These are phyloP conservation scores for Spheniscus mendiculus DNA, from an alignment of 2,113 vertebrate genomes.

Conservation along the genomic window DNA sequence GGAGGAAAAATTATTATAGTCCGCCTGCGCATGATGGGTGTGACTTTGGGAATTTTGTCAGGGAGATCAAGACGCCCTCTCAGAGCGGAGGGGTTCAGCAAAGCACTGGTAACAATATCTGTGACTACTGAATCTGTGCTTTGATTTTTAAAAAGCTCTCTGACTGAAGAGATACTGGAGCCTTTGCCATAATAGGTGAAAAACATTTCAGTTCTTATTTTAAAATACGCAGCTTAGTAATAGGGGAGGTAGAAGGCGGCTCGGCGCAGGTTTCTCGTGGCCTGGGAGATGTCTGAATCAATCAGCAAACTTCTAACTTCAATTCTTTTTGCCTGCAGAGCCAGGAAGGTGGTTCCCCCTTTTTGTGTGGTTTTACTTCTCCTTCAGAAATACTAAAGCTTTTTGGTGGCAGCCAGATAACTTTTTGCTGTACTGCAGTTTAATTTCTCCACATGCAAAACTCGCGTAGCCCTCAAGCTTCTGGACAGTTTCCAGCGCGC, in stretches of 20 bases:
- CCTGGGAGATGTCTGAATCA: not conserved
- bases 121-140: not conserved
- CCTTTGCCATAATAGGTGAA: constrained; percentile 23
- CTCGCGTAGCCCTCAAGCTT: accelerated
- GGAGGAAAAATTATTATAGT: not conserved
- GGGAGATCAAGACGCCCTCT: not conserved
- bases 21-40: not conserved
- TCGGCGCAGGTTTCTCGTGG: not conserved
- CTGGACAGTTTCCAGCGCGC: accelerated
- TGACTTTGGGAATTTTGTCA: not conserved
- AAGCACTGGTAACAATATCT: not conserved
- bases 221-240: not conserved
- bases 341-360: not conserved
- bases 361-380: not conserved
- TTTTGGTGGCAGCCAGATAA: not conserved
- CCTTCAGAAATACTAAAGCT: not conserved
- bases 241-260: not conserved
- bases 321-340: not conserved
- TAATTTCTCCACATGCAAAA: not conserved
- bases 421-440: not conserved
- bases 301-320: not conserved
- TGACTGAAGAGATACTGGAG: not conserved
- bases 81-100: not conserved
- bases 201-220: not conserved
- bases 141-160: not conserved